phyloP scores from a whole-genome alignment of 2,113 vertebrate species.

The Neomonachus schauinslandi region DNA sequence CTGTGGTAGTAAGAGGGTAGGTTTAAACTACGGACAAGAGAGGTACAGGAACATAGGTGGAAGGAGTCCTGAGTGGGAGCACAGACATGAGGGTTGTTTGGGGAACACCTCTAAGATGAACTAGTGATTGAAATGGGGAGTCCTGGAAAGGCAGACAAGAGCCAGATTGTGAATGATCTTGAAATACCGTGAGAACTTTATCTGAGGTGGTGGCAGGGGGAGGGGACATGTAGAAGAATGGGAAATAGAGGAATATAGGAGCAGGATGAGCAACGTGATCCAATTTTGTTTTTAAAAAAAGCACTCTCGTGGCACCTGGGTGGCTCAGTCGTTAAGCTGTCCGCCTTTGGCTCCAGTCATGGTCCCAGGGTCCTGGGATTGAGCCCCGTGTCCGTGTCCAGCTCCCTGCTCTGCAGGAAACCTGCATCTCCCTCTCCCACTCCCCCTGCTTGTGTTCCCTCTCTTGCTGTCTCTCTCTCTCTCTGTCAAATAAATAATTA shows the following conservation, averaged over 20 bases:
- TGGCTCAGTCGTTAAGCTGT: neutral
- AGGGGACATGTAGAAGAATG: neutral
- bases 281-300: neutral
- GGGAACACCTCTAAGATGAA: neutral
- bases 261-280: neutral
- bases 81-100: neutral
- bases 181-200: neutral
- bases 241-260: neutral
- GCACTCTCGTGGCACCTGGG: neutral
- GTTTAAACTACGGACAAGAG: constrained; percentile 3
- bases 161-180: neutral
- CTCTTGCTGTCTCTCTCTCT: neutral
- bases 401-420: neutral
- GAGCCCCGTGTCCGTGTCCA: neutral
- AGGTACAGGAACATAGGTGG: neutral
- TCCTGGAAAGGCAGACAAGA: neutral
- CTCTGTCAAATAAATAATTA: neutral
- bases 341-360: neutral
- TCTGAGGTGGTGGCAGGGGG: neutral
- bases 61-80: neutral
- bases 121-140: neutral
- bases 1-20: neutral
- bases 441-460: neutral
- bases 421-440: neutral
- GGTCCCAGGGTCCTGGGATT: neutral